These are phyloP conservation scores for Diarsia dahlii DNA, from an alignment of 2,888 invertebrate species.

Conservation along the genomic window DNA sequence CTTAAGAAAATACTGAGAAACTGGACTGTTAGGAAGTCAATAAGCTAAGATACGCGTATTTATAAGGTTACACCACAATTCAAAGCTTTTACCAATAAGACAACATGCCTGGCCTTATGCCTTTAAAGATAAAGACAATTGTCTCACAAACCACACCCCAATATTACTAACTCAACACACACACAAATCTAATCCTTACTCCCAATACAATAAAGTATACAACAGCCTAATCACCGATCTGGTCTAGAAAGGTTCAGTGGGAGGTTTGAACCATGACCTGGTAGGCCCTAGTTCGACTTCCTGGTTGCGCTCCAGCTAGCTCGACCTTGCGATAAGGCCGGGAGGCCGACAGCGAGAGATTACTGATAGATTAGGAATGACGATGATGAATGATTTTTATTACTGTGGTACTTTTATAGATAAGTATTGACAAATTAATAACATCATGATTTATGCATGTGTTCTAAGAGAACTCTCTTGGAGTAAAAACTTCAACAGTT, in stretches of 20 bases:
- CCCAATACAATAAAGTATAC: not conserved
- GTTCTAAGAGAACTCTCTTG: not conserved
- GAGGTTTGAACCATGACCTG: slow-evolving; percentile 49
- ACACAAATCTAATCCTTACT: slow-evolving; percentile 10
- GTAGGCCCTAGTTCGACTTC: slow-evolving; percentile 47
- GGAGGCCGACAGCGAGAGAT: slow-evolving; percentile 26
- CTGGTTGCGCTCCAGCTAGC: slow-evolving; percentile 45
- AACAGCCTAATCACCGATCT: not conserved
- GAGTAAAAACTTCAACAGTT: not conserved
- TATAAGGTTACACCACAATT: not conserved
- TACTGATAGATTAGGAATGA: slow-evolving; percentile 22
- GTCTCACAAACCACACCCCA: slow-evolving; percentile 4
- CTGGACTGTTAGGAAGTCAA: not conserved
- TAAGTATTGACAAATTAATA: not conserved
- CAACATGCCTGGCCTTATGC: too few species aligned
- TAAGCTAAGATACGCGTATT: not conserved
- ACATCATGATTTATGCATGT: not conserved
- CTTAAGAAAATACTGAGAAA: too few species aligned
- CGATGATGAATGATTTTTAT: slow-evolving; percentile 35
- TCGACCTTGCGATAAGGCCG: slow-evolving; percentile 41
- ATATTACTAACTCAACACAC: not conserved
- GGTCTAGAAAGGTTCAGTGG: slow-evolving; percentile 43
- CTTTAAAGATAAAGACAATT: not conserved
- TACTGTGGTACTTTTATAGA: not conserved
- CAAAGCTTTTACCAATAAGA: too few species aligned